Evolutionary conservation across 1,140 invertebrate species (phyloP), one percentile per base, ranked within the genome.

Genomic region (Hyphantria cunea): DNA sequence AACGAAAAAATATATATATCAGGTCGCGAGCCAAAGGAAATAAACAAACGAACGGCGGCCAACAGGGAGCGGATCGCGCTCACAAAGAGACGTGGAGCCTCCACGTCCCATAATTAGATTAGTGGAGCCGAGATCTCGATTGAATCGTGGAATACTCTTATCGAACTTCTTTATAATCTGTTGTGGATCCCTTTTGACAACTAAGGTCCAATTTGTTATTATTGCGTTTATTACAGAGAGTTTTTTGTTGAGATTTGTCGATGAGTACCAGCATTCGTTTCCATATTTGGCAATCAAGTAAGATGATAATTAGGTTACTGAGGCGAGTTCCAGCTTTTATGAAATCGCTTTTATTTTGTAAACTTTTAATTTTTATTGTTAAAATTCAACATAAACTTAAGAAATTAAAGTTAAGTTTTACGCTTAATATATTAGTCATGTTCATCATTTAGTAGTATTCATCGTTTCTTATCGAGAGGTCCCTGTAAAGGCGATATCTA

Each of bases 31-130:
- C 55, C 70, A 72, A 70, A 69, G 63, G 68, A 77, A 78, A 75
- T 79, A 79, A 77, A 74, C 74, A 77, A 75, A 76, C 80, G 84
- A 81, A 80, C 78, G 47, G 53, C 47, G 68, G 68, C 52, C 76
- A n/a, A n/a, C n/a, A 39, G n/a, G 84, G 83, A 84, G 81, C 50
- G 63, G 56, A 66, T 62, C 52, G 64, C 55, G 25, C 15, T 49
- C 78, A 84, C 85, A 88, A 86, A 88, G 82, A 64, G 67, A 58
- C 72, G 60, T 62, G 39, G 61, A 62, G 45, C 65, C 68, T 39
- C n/a, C n/a, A n/a, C n/a, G n/a, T n/a, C 65, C 68, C 56, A 71
- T 86, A 84, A 88, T 88, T 83, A 84, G 80, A 86, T 88, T 83
- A 77, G 66, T 64, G 66, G 55, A 68, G 64, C 56, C 32, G 53